Percentiles rank a stretch among this genome's conserved stretches.
Conservation (phyloP, 1,140 invertebrate genomes). For the Lepidurus apus region DNA sequence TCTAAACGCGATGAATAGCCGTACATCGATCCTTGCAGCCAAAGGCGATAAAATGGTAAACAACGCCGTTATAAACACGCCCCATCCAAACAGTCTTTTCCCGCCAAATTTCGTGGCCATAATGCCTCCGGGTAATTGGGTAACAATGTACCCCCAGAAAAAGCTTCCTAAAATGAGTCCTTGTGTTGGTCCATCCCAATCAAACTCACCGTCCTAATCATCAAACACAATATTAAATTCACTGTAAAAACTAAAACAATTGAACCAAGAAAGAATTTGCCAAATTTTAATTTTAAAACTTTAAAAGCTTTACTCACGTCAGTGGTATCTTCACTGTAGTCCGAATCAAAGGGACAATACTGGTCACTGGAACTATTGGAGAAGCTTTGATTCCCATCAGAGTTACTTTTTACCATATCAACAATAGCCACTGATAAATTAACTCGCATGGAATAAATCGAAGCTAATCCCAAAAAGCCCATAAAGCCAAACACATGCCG, state of each 20-base stretch:
- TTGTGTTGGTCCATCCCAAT: slow-evolving; percentile 70
- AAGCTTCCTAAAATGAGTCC: slow-evolving; percentile 76
- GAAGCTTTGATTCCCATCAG: not conserved
- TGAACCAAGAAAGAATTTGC: not conserved
- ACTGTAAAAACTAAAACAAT: no score
- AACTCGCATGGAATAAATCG: slow-evolving; percentile 90
- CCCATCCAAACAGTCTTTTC: slow-evolving; percentile 70
- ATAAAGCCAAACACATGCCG: slow-evolving; percentile 77
- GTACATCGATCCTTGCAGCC: slow-evolving; percentile 63
- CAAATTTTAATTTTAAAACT: not conserved
- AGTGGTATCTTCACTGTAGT: not conserved
- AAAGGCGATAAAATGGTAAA: slow-evolving; percentile 67
- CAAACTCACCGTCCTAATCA: slow-evolving; percentile 59
- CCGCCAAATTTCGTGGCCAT: slow-evolving; percentile 59
- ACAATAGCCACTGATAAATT: slow-evolving; percentile 96
- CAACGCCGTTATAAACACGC: slow-evolving; percentile 72
- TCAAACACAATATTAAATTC: no score
- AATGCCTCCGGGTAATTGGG: slow-evolving; percentile 80
- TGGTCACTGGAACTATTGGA: not conserved
- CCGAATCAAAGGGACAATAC: not conserved
- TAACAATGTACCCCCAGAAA: slow-evolving; percentile 78
- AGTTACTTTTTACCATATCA: slow-evolving; percentile 70
- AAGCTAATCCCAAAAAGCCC: slow-evolving; percentile 86
- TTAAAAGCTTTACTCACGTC: not conserved
- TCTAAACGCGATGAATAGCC: slow-evolving; percentile 67